Evolutionary conservation across 2,888 invertebrate species (phyloP).

Genomic region (Byasa hedistus): DNA sequence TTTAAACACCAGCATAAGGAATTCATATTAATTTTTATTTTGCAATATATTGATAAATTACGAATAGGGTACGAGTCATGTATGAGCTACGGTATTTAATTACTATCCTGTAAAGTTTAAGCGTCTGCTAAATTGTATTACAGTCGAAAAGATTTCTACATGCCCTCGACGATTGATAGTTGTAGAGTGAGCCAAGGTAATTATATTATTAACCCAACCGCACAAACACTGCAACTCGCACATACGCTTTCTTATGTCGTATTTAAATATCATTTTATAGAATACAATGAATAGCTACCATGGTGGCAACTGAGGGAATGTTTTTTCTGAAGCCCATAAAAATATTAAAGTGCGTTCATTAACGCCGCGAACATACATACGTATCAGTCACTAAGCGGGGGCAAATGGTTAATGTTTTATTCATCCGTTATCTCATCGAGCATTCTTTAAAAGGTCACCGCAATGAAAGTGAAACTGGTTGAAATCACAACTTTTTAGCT

Average conservation of each 20-base stretch:
- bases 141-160: conserved; percentile 32
- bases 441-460: conserved; percentile 70
- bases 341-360: not conserved
- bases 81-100: too few relatives aligned
- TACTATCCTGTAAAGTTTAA: not conserved
- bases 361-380: not conserved
- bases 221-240: conserved; percentile 26
- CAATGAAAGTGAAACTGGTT: conserved; percentile 73
- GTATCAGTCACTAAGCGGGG: conserved; percentile 21
- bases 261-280: not conserved
- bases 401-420: conserved; percentile 52
- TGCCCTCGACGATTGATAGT: conserved; percentile 33
- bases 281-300: not conserved
- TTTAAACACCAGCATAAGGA: not conserved
- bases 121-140: conserved; percentile 5
- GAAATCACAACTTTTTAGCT: conserved; percentile 64
- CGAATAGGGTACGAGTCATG: too few relatives aligned
- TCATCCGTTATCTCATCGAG: conserved; percentile 63
- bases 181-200: conserved; percentile 48
- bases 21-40: not conserved
- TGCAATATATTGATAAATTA: not conserved
- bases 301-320: too few relatives aligned
- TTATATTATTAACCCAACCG: conserved; percentile 40
- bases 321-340: not conserved
- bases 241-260: conserved; percentile 8